Evolutionary conservation across 2,888 invertebrate species (phyloP).

Genomic region (Agriotes lineatus): DNA sequence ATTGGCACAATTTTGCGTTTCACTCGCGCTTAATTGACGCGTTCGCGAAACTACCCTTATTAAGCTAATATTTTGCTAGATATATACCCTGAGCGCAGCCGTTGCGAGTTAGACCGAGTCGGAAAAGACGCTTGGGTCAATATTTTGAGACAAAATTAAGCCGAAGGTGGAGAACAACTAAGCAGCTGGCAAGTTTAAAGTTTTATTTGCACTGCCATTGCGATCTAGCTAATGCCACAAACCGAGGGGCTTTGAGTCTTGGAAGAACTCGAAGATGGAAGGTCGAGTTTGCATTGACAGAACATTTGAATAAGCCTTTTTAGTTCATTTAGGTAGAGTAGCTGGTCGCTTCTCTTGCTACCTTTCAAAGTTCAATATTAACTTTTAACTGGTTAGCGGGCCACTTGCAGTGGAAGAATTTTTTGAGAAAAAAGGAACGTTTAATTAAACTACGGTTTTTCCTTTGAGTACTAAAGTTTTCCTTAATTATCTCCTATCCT

Average conservation of each 20-base stretch:
- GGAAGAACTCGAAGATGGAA: neutral
- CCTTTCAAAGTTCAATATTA: too few relatives aligned
- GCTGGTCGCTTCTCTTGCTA: too few relatives aligned
- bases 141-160: neutral
- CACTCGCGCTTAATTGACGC: neutral
- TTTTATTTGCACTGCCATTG: neutral
- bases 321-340: too few relatives aligned
- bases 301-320: too few relatives aligned
- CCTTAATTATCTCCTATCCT: too few relatives aligned
- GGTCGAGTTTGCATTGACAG: neutral
- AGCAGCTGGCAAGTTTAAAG: neutral
- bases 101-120: neutral
- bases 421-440: too few relatives aligned
- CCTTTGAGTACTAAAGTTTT: too few relatives aligned
- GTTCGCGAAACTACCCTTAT: neutral
- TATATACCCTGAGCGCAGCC: neutral
- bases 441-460: too few relatives aligned
- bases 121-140: neutral
- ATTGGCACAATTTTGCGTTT: neutral
- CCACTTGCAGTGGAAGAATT: too few relatives aligned
- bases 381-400: too few relatives aligned
- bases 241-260: neutral
- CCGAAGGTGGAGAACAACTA: neutral
- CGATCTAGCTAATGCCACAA: neutral
- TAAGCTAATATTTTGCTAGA: slow-evolving; percentile 7